These are phyloP conservation scores for Struthio camelus DNA, from an alignment of 2,113 vertebrate species.

Conservation along the genomic window DNA sequence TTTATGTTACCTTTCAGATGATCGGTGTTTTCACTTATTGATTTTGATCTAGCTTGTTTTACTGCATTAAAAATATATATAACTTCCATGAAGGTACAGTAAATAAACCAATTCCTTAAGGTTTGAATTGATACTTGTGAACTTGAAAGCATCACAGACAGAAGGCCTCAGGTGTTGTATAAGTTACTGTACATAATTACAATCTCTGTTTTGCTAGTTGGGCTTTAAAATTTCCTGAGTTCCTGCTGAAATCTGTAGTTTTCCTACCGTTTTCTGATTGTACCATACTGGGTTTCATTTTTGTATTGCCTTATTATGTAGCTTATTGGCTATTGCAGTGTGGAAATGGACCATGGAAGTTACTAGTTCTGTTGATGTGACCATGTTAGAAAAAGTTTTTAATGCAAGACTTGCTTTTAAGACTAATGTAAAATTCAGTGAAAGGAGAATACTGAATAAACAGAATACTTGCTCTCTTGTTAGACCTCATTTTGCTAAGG, in stretches of 20 bases:
- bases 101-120: not conserved
- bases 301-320: not conserved
- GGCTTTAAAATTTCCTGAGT: not conserved
- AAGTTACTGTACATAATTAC: not conserved
- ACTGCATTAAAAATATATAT: not conserved
- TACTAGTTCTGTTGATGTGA: not conserved
- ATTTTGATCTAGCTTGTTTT: not conserved
- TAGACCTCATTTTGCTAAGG: not conserved
- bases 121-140: not conserved
- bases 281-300: not conserved
- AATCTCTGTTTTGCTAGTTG: not conserved
- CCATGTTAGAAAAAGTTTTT: not conserved
- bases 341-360: not conserved
- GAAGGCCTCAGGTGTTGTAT: not conserved
- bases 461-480: not conserved
- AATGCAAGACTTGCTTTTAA: not conserved
- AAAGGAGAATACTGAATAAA: no score
- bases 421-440: slow-evolving; percentile 10
- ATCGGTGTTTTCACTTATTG: not conserved
- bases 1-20: not conserved
- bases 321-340: not conserved
- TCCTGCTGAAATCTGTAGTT: not conserved
- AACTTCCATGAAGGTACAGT: not conserved
- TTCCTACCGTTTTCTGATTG: not conserved
- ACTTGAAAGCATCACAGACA: not conserved